Evolutionary conservation across 2,888 invertebrate species (phyloP).

Genomic region (Phragmatobia fuliginosa): DNA sequence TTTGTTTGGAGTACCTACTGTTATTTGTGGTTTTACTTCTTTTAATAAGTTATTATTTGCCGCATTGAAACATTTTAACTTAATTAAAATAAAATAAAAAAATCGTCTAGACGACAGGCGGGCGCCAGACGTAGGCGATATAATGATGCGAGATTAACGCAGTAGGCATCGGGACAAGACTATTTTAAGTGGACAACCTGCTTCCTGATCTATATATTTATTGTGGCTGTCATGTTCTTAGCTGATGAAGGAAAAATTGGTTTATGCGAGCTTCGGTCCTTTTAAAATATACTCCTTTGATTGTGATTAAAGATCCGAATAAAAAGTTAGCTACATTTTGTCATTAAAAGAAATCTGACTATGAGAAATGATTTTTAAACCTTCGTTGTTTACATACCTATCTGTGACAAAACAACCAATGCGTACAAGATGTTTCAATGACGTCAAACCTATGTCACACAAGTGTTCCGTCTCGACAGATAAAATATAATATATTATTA

Average conservation of each 20-base stretch:
- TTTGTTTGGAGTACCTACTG: background rate
- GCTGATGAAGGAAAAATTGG: constrained; percentile 26
- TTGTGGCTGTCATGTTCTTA: constrained; percentile 19
- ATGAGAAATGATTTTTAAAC: background rate
- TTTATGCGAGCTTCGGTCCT: constrained; percentile 12
- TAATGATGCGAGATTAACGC: constrained; percentile 56
- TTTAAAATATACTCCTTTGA: background rate
- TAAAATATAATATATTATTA: background rate
- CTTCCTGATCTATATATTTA: constrained; percentile 62
- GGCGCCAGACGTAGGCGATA: constrained; percentile 59
- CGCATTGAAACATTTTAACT: constrained; percentile 26
- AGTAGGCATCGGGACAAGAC: constrained; percentile 52
- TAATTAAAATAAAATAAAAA: constrained; percentile 60
- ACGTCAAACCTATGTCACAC: background rate
- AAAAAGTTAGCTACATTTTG: background rate
- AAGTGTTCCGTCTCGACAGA: background rate
- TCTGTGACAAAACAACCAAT: background rate
- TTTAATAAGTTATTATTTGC: constrained; percentile 1
- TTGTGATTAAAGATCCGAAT: background rate
- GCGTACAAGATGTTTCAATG: background rate
- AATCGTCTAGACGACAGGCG: constrained; percentile 57
- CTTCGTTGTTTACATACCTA: background rate
- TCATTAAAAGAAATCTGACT: background rate
- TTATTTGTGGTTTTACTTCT: background rate
- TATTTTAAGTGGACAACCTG: constrained; percentile 63